Conservation (phyloP, 2,888 invertebrate genomes). For the Portevinia maculata region DNA sequence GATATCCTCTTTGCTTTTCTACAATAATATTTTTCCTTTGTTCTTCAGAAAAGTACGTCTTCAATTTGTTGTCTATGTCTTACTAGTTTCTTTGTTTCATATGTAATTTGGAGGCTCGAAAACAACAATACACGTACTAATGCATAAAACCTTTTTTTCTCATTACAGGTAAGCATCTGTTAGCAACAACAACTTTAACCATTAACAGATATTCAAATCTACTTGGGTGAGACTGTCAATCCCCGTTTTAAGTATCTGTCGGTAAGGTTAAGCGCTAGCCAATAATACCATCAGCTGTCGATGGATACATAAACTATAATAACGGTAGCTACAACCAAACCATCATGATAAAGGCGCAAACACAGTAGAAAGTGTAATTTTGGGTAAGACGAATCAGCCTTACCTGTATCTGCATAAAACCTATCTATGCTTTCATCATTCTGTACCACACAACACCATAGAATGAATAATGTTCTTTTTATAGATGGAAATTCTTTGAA, state of each 20-base stretch:
- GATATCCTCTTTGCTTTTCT: no score
- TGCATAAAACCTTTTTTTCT: slow-evolving; percentile 15
- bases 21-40: no score
- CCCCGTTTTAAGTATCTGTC: slow-evolving; percentile 49
- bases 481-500: slow-evolving; percentile 51
- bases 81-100: no score
- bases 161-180: slow-evolving; percentile 47
- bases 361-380: slow-evolving; percentile 19
- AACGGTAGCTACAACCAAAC: slow-evolving; percentile 22
- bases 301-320: slow-evolving; percentile 41
- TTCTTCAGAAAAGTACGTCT: neutral
- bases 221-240: slow-evolving; percentile 25
- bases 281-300: slow-evolving; percentile 31
- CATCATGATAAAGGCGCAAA: slow-evolving; percentile 28
- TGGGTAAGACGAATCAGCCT: slow-evolving; percentile 22
- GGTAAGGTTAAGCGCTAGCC: slow-evolving; percentile 30
- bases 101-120: neutral
- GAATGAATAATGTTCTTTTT: slow-evolving; percentile 46
- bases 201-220: neutral
- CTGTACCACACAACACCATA: slow-evolving; percentile 13
- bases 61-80: neutral
- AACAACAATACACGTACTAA: slow-evolving; percentile 10
- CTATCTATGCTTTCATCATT: slow-evolving; percentile 20
- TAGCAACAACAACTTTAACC: neutral
- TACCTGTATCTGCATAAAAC: slow-evolving; percentile 11